Base-by-base conservation (phyloP, 2,888 invertebrate genomes). In the Tolmerus cingulatus region DNA sequence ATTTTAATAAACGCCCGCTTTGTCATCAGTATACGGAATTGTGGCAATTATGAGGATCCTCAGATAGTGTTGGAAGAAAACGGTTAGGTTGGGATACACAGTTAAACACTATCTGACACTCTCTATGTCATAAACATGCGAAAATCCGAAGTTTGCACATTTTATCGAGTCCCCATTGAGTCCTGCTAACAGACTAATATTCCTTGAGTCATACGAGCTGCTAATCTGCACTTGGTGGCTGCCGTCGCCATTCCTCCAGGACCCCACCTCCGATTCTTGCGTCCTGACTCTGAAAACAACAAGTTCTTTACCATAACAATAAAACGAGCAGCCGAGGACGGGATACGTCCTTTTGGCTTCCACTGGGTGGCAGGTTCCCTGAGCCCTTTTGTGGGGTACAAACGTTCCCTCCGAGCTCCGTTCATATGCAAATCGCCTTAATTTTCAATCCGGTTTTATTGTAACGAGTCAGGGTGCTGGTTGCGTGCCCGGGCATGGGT, bases 341-440 rank as follows among this genome's bases (percentile, higher is more conserved):
- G 57, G 55, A 55, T 55, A 30, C 51, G 34, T 82, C 55, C 55
- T n/a, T 55, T 82, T 55, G 19, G 43, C 27, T 78, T 43, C 19
- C 78, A 77, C 37, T 46, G 55, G 30, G 23, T 82, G 55, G 34
- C 82, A 51, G 5, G 19, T 30, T 55, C 57, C 57, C 23, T 27
- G 23, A 37, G 79, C 16, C 19, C 79, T n/a, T 16, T 79, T 3
- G 14, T 19, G 55, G n/a, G 55, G n/a, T 7, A 82, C 9, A 30
- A 30, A 34, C 66, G 27, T 8, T 78, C 43, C 16, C n/a, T 37
- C 43, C 43, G n/a, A 40, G 27, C 79, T 34, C 55, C 43, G 51
- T 82, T 82, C 82, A 82, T 82, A 82, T 82, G 82, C 82, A 82
- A 82, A 82, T 82, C 82, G 82, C 82, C 57, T 82, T 82, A 82